Evolutionary conservation across 2,113 vertebrate species (phyloP).

Genomic region (Rhinopomastus cyanomelas): DNA sequence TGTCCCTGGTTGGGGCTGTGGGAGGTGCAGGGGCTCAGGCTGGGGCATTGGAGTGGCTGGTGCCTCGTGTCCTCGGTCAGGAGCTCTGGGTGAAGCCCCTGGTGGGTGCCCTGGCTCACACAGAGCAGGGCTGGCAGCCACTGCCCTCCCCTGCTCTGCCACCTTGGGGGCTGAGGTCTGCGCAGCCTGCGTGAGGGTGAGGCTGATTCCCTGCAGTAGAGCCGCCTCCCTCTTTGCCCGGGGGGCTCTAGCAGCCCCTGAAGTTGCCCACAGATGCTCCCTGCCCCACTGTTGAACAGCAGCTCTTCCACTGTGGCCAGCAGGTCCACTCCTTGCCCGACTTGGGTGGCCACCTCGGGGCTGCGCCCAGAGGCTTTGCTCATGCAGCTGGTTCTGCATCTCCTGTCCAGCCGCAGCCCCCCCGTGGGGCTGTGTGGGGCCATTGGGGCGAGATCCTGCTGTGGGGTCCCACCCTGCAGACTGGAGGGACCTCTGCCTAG

Average conservation of each 20-base stretch:
- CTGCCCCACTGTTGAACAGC: not conserved
- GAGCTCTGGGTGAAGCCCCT: not conserved
- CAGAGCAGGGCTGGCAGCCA: not conserved
- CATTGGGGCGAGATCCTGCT: too few relatives aligned
- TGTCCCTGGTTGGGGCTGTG: not conserved
- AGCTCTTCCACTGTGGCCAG: not conserved
- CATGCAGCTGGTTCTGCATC: too few relatives aligned
- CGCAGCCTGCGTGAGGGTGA: too few relatives aligned
- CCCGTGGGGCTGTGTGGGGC: too few relatives aligned
- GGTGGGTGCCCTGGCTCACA: not conserved
- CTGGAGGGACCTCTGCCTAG: slow-evolving; percentile 42
- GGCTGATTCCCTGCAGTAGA: too few relatives aligned
- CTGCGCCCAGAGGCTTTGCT: too few relatives aligned
- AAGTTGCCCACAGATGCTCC: slow-evolving; percentile 15
- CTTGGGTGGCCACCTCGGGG: not conserved
- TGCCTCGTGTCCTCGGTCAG: not conserved
- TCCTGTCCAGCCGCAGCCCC: too few relatives aligned
- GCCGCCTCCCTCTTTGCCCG: slow-evolving; percentile 4
- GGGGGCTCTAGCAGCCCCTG: not conserved
- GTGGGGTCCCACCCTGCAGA: slow-evolving; percentile 1
- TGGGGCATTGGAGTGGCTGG: not conserved
- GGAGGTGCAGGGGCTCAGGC: not conserved
- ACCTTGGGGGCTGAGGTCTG: not conserved
- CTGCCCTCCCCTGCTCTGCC: not conserved
- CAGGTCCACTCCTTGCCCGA: not conserved